Conservation (phyloP, 2,888 invertebrate species). For the Vesta saturnalis region DNA sequence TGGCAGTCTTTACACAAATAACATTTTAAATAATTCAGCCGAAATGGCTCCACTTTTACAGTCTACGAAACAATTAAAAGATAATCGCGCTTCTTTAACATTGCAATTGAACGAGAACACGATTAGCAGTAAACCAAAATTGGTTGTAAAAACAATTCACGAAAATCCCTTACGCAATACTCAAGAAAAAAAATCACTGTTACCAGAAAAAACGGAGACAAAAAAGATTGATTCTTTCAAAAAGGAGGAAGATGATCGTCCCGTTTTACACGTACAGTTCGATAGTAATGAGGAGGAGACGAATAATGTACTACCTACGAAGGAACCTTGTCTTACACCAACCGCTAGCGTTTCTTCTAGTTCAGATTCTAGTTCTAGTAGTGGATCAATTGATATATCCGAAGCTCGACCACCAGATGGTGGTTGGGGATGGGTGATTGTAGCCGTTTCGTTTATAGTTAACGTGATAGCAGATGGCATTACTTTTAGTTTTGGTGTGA, state of each 20-base stretch:
- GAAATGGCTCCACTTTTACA: constrained; percentile 21
- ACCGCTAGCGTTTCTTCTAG: constrained; percentile 46
- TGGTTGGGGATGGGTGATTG: constrained; percentile 94
- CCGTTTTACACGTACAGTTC: constrained; percentile 69
- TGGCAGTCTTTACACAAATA: constrained; percentile 4
- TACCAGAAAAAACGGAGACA: background rate
- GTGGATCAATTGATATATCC: constrained; percentile 71
- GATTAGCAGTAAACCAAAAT: constrained; percentile 25
- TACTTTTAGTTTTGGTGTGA: constrained; percentile 91
- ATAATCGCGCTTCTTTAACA: constrained; percentile 20
- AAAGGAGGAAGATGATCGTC: constrained; percentile 54
- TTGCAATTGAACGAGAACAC: constrained; percentile 24
- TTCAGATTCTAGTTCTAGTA: constrained; percentile 65
- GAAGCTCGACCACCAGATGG: constrained; percentile 85
- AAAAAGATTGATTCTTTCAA: constrained; percentile 3
- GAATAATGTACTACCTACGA: constrained; percentile 42
- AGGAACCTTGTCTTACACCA: constrained; percentile 45
- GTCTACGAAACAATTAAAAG: constrained; percentile 2
- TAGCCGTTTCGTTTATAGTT: constrained; percentile 87
- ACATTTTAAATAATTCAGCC: background rate
- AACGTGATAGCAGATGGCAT: constrained; percentile 93
- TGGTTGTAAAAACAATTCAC: constrained; percentile 26
- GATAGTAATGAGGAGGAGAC: constrained; percentile 56
- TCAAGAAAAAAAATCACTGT: constrained; percentile 36
- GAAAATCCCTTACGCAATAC: constrained; percentile 26